Conservation (phyloP, 2,113 vertebrate species). For the Etheostoma spectabile region DNA sequence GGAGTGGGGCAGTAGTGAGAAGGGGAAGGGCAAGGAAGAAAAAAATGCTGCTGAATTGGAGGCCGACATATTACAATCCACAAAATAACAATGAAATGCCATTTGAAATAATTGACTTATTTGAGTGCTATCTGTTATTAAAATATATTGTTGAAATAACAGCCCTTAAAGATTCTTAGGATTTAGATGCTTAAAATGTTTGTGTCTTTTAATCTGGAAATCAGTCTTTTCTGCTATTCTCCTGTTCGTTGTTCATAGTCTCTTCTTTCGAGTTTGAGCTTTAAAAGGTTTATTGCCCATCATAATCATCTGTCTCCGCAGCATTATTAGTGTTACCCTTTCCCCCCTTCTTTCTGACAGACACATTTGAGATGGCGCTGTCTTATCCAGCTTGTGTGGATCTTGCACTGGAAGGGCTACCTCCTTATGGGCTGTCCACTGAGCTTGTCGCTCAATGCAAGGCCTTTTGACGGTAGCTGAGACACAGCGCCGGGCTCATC, state of each 20-base stretch:
- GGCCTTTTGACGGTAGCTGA: slow-evolving; percentile 9
- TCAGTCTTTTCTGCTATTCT: background rate
- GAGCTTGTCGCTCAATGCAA: background rate
- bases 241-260: background rate
- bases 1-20: background rate
- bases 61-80: background rate
- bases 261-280: background rate
- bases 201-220: background rate
- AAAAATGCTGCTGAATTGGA: no score
- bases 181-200: background rate
- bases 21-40: background rate
- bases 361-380: background rate
- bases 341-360: background rate
- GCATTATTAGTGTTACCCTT: slow-evolving; percentile 1
- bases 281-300: slow-evolving; percentile 7
- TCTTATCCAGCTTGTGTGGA: slow-evolving; percentile 6
- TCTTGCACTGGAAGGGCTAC: background rate
- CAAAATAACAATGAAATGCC: background rate
- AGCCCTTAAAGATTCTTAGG: background rate
- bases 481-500: slow-evolving; percentile 11
- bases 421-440: background rate
- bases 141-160: background rate
- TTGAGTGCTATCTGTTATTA: background rate
- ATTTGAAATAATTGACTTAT: background rate
- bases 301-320: slow-evolving; percentile 8